phyloP scores from a whole-genome alignment of 2,888 invertebrate species.

The Eristalis tenax region DNA sequence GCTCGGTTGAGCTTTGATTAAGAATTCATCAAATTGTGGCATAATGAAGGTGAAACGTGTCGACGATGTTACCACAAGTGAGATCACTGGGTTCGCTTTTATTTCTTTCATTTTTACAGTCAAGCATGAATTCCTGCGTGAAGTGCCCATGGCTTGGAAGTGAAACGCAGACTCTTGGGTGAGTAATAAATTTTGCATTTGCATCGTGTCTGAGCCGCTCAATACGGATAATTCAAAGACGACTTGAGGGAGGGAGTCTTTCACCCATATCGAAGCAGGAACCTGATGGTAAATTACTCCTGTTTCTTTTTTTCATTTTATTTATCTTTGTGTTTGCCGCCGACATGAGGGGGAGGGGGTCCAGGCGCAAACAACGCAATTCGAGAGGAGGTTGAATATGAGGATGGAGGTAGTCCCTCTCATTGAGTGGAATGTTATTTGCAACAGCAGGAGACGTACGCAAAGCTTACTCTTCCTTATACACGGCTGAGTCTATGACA shows the following conservation, averaged over 20 bases:
- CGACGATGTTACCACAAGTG: background rate
- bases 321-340: too few relatives aligned
- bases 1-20: background rate
- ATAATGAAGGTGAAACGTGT: background rate
- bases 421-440: too few relatives aligned
- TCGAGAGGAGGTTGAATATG: background rate
- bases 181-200: background rate
- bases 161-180: background rate
- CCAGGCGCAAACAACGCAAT: background rate
- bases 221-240: background rate
- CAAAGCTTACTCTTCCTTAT: too few relatives aligned
- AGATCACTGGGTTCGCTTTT: background rate
- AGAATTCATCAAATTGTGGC: background rate
- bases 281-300: background rate
- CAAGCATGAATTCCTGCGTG: background rate
- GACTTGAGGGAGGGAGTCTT: background rate
- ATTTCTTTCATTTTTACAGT: background rate
- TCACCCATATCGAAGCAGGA: background rate
- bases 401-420: too few relatives aligned
- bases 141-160: background rate
- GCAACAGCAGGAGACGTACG: too few relatives aligned
- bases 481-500: too few relatives aligned
- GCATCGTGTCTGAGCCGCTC: too few relatives aligned
- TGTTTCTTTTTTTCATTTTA: background rate
- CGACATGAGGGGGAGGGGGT: too few relatives aligned